Percentiles rank a stretch among this genome's conserved stretches.
Evolutionary conservation across 2,888 invertebrate species (phyloP).

Genomic region (Apotomis capreana): DNA sequence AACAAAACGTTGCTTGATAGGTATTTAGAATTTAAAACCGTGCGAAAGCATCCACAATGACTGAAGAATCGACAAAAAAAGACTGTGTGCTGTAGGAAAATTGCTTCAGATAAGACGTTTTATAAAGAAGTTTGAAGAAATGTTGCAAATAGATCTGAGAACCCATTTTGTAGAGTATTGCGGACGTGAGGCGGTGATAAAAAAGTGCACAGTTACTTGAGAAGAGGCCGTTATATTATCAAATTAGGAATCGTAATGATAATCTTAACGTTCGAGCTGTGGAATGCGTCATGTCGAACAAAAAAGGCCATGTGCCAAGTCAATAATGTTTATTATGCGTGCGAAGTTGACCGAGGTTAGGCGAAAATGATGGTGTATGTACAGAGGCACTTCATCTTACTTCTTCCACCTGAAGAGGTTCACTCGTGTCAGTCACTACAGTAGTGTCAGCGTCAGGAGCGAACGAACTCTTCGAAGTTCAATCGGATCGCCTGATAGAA

Average conservation of each 20-base stretch:
- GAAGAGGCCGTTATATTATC: conserved; percentile 19
- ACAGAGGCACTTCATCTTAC: too few relatives aligned
- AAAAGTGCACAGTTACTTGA: conserved; percentile 31
- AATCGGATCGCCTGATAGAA: too few relatives aligned
- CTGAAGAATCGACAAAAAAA: conserved; percentile 9
- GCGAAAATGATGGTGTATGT: too few relatives aligned
- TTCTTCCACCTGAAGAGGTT: too few relatives aligned
- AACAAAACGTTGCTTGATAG: conserved; percentile 32
- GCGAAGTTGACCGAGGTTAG: too few relatives aligned
- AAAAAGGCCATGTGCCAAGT: too few relatives aligned
- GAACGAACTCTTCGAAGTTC: too few relatives aligned
- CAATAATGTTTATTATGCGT: too few relatives aligned
- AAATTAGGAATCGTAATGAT: conserved; percentile 18
- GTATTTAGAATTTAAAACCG: conserved; percentile 39
- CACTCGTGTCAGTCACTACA: too few relatives aligned
- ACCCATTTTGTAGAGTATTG: conserved; percentile 17
- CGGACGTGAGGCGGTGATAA: conserved; percentile 24
- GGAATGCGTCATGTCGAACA: background rate
- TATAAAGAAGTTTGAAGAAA: conserved; percentile 1
- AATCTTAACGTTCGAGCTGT: background rate
- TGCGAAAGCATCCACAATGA: conserved; percentile 35
- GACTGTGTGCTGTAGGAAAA: background rate
- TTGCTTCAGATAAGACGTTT: background rate
- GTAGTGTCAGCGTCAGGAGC: too few relatives aligned
- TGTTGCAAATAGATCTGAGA: conserved; percentile 25